phyloP scores from a whole-genome alignment of 1,140 invertebrate genomes.

The Camponotus floridanus region DNA sequence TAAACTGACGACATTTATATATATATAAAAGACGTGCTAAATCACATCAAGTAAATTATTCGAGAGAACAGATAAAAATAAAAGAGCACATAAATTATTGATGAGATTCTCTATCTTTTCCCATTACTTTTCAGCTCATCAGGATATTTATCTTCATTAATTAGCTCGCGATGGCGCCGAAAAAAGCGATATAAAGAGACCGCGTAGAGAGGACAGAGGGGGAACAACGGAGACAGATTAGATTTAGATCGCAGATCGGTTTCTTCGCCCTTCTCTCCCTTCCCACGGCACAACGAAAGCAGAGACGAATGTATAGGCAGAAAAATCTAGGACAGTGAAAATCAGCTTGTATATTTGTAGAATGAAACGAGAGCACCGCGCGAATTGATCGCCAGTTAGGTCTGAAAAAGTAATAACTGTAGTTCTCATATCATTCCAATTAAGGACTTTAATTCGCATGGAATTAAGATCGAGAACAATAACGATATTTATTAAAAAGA shows the following conservation, averaged over 20 bases:
- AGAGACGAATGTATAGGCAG: constrained; percentile 50
- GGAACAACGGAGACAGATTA: constrained; percentile 3
- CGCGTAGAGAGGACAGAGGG: background rate
- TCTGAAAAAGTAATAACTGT: constrained; percentile 47
- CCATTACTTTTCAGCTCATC: background rate
- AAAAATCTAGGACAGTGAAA: constrained; percentile 79
- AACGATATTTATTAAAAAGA: background rate
- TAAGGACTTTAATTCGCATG: constrained; percentile 2
- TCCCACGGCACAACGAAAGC: background rate
- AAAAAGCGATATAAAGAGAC: constrained; percentile 6
- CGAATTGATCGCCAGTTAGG: constrained; percentile 58
- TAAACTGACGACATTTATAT: too few relatives aligned
- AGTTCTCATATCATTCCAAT: constrained; percentile 28
- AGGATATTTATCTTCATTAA: constrained; percentile 28
- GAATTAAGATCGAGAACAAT: constrained; percentile 33
- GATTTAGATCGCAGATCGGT: constrained; percentile 41
- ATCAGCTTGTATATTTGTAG: constrained; percentile 63
- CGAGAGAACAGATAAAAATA: background rate
- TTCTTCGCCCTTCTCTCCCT: background rate
- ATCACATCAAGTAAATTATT: background rate
- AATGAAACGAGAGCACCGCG: constrained; percentile 71
- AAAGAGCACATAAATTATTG: constrained; percentile 39
- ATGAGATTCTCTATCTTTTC: constrained; percentile 10
- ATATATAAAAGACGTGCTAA: background rate
- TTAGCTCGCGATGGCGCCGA: constrained; percentile 15